Evolutionary conservation across 1,140 invertebrate genomes (phyloP), one percentile per base, ranked within the genome.

Genomic region (Copidosoma floridanum): DNA sequence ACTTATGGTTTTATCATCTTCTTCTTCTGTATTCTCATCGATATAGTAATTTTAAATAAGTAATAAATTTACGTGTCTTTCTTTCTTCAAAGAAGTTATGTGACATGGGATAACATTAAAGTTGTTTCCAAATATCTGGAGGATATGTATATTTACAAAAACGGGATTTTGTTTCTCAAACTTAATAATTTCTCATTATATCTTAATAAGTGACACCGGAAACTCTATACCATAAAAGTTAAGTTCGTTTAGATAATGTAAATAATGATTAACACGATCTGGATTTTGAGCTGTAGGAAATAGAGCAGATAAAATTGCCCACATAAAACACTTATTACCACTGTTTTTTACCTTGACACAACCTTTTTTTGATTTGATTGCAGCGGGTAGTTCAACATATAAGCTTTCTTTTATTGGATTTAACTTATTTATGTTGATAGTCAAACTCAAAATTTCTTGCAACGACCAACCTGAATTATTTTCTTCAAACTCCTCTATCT

Each of bases 401-500:
- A 38, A 62, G 21, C 53, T 44, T 24, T 11, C 59, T 37, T 32
- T 21, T 10, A 51, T 37, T 5, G 60, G 53, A 21, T 62, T 40
- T 12, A 41, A 56, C 14, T 43, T 24, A 41, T 62, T 56, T 12
- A 56, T 54, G 18, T 56, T 44, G n/a, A 56, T 38, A 8, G 1
- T 20, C 5, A 56, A 27, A n/a, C 7, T 50, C 2, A 41, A 7
- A 12, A 56, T 51, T 12, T 47, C n/a, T 1, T 29, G 35, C 6
- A 62, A 14, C 2, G 21, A 51, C 46, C 60, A 62, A 4, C 24
- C 38, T 8, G 44, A 56, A 3, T 16, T 38, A 3, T 23, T 27
- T 43, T 57, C 38, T 12, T 54, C 14, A 23, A 65, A 54, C 27
- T 64, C 48, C 32, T 59, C 51, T n/a, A 64, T 38, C 21, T 35